Conservation (phyloP, 2,797 vertebrate species). For the Heteromormyrus szaboi region DNA sequence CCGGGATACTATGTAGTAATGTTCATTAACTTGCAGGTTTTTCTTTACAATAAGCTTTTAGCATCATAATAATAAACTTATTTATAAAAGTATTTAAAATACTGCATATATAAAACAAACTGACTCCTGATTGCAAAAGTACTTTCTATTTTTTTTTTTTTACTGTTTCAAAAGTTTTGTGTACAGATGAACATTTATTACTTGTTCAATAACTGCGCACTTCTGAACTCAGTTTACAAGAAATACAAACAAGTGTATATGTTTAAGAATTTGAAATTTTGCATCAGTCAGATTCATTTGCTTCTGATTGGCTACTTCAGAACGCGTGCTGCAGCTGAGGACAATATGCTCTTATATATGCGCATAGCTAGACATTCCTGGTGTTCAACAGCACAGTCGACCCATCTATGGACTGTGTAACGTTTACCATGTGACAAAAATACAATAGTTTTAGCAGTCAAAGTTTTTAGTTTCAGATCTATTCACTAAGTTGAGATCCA, state of each 20-base stretch:
- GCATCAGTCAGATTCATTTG: not conserved
- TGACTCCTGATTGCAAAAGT: not conserved
- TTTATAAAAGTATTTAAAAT: not conserved
- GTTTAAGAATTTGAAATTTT: not conserved
- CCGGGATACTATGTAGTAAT: not conserved
- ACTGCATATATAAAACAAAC: not conserved
- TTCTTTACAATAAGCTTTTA: not conserved
- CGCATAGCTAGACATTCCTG: not conserved
- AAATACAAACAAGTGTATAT: not conserved
- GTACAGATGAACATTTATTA: not conserved
- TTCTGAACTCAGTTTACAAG: not conserved
- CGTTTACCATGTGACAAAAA: not conserved
- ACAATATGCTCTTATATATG: not conserved
- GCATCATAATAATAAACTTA: not conserved
- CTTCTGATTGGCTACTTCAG: not conserved
- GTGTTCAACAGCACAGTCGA: not conserved
- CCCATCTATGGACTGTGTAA: not conserved
- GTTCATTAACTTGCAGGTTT: not conserved
- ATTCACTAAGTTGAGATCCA: not conserved
- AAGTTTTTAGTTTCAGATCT: not conserved
- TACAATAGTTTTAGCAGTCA: not conserved
- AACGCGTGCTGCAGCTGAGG: not conserved
- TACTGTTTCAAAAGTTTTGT: not conserved
- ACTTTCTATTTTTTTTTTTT: not conserved
- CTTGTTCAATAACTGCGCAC: not conserved